Conservation (phyloP, 1,140 invertebrate genomes). For the Heliconius hewitsoni region DNA sequence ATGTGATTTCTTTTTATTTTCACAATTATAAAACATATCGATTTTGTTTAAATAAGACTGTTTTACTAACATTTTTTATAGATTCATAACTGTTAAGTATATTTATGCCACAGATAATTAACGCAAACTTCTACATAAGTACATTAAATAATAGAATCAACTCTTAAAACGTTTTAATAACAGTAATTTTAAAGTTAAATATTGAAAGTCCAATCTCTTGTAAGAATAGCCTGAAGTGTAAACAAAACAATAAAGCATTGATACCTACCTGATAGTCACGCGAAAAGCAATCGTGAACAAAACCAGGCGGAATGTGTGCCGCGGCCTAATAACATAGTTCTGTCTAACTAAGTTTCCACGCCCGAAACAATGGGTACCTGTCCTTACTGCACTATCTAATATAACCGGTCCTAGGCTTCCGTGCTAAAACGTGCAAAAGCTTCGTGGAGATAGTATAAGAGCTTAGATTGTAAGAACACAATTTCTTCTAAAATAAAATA, state of each 20-base stretch:
- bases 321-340: constrained; percentile 73
- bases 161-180: not conserved
- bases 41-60: no score
- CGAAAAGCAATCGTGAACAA: constrained; percentile 51
- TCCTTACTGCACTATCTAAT: constrained; percentile 47
- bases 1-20: no score
- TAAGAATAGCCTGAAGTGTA: not conserved
- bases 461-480: not conserved
- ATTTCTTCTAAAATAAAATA: not conserved
- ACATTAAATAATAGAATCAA: not conserved
- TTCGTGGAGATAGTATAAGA: not conserved
- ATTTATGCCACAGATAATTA: not conserved
- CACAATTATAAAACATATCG: no score
- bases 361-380: constrained; percentile 52
- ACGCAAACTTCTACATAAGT: not conserved
- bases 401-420: constrained; percentile 18
- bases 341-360: constrained; percentile 27
- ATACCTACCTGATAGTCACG: constrained; percentile 26
- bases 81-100: not conserved
- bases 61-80: no score
- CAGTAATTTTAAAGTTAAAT: not conserved
- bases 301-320: constrained; percentile 50
- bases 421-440: constrained; percentile 6
- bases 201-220: not conserved
- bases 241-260: constrained; percentile 28